Base-by-base conservation (phyloP, 2,888 invertebrate species). In the Vesta saturnalis region DNA sequence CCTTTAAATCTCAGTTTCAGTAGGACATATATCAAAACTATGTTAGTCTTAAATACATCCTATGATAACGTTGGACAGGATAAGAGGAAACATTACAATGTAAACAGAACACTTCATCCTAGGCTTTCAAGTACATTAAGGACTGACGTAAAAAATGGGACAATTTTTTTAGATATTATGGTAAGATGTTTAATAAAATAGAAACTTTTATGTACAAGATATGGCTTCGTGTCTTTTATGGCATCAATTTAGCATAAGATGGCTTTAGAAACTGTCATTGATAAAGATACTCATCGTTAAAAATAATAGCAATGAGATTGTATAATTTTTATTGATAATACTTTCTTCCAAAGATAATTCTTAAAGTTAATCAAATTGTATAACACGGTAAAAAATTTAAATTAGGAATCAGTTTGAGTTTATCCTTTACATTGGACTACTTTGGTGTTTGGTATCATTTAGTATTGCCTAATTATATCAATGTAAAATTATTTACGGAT, bases 81-180 rank as follows among this genome's bases (percentile, higher is more conserved):
- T 60, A 49, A 60, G 49, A 52, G 60, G 47, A 60, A 49, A 60
- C 49, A 60, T 60, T 60, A 60, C 49, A 60, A 60, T 60, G 60
- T 60, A 60, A 60, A 60, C 60, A 60, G 23, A 52, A 30, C 60
- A 23, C 60, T 60, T 35, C 60, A 52, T 23, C 49, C 52, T 49
- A 23, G 60, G 60, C 22, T 60, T 52, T 23, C 60, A 60, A 60
- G 49, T 60, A 60, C 60, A 60, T 60, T 60, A 60, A 18, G 30
- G 23, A 52, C 18, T 52, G 60, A 60, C 60, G 15, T 60, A 49
- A 60, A 60, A 60, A 60, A 60, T 60, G 52, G 35, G 60, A 49
- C 30, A 60, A 60, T 23, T 60, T 49, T 52, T 49, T 23, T 60
- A 52, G 15, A 60, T 49, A 49, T 49, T 60, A 47, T 47, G 19